These are phyloP conservation scores for Drosophila mayaguana DNA, from an alignment of 2,888 invertebrate species.

Conservation along the genomic window DNA sequence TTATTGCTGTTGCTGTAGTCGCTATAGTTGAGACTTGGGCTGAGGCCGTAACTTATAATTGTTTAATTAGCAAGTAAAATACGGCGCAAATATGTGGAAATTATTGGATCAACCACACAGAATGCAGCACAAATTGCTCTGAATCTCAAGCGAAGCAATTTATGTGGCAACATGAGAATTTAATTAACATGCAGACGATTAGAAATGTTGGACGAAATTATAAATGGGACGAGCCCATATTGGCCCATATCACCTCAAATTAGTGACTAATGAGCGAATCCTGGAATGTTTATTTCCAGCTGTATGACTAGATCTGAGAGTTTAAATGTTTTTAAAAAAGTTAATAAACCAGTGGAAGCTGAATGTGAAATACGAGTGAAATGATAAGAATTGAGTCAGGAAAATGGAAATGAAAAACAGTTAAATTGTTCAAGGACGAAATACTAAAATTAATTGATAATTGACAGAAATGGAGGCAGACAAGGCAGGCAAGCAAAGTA, in stretches of 20 bases:
- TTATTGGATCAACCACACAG: slow-evolving; percentile 57
- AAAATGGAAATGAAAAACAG: no score
- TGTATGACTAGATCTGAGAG: background rate
- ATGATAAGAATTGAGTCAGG: background rate
- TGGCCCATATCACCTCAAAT: background rate
- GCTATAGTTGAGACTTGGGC: slow-evolving; percentile 57
- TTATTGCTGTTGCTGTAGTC: slow-evolving; percentile 22
- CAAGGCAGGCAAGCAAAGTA: no score
- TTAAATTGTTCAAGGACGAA: no score
- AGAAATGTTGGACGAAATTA: background rate
- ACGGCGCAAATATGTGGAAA: slow-evolving; percentile 67
- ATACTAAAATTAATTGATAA: no score
- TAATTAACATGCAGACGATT: background rate
- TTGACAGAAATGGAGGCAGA: background rate
- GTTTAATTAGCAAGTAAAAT: slow-evolving; percentile 79
- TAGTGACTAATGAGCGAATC: background rate
- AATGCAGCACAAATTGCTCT: slow-evolving; percentile 17
- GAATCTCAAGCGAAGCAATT: slow-evolving; percentile 3
- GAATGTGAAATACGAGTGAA: background rate
- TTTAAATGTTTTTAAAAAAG: no score
- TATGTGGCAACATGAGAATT: background rate
- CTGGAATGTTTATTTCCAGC: background rate
- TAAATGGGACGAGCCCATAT: background rate
- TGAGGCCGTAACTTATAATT: slow-evolving; percentile 67
- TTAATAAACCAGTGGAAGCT: background rate